Evolutionary conservation across 1,140 invertebrate species (phyloP).

Genomic region (Dufourea novaeangliae): DNA sequence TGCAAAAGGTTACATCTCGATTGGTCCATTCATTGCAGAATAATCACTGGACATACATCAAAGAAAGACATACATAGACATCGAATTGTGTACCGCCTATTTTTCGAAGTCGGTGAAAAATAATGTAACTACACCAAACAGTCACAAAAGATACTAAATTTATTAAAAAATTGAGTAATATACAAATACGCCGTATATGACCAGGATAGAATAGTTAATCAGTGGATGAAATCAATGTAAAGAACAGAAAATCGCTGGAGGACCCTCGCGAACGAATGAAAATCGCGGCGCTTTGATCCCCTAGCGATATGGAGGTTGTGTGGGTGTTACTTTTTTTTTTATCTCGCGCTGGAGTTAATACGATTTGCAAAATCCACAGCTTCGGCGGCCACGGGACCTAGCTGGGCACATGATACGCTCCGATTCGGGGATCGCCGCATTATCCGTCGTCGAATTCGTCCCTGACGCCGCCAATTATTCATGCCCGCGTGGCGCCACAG

Average conservation of each 20-base stretch:
- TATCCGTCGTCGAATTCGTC: slow-evolving; percentile 77
- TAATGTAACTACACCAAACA: no score
- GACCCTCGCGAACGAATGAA: slow-evolving; percentile 43
- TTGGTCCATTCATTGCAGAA: no score
- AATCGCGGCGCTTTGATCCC: slow-evolving; percentile 58
- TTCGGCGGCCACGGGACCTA: slow-evolving; percentile 61
- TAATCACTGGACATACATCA: no score
- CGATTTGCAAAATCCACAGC: slow-evolving; percentile 71
- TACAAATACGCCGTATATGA: no score
- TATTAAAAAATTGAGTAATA: no score
- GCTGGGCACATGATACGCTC: slow-evolving; percentile 77
- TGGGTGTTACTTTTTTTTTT: slow-evolving; percentile 17
- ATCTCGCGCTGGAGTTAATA: slow-evolving; percentile 60
- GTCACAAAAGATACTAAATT: no score
- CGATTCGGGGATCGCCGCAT: slow-evolving; percentile 71
- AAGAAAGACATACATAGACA: no score
- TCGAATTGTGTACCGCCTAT: no score
- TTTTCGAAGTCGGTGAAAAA: no score
- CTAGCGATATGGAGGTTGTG: not conserved
- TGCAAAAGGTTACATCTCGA: no score
- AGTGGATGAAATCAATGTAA: not conserved
- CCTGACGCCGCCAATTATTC: slow-evolving; percentile 77
- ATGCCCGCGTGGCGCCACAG: slow-evolving; percentile 72
- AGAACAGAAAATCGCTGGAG: slow-evolving; percentile 11
- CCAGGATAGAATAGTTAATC: no score